Conservation (phyloP, 2,888 invertebrate species). For the Apodemia duryi region DNA sequence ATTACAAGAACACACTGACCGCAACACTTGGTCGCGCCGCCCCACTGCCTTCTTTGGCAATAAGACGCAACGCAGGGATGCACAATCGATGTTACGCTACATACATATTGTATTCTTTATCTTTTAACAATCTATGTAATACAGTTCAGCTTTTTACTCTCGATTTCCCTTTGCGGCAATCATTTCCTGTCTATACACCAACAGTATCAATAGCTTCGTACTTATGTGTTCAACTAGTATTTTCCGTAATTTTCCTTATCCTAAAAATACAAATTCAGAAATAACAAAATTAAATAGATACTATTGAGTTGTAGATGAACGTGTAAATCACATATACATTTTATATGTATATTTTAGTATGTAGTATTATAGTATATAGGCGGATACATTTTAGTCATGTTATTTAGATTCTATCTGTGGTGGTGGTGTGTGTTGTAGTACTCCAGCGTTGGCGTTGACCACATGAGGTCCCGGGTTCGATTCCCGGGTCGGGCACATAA, state of each 20-base stretch:
- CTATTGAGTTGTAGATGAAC: no score
- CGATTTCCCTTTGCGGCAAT: slow-evolving; percentile 29
- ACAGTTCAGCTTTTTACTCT: slow-evolving; percentile 29
- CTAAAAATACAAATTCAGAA: background rate
- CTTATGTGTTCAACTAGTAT: background rate
- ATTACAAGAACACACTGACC: slow-evolving; percentile 42
- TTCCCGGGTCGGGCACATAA: no score
- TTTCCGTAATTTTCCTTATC: background rate
- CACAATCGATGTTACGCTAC: slow-evolving; percentile 52
- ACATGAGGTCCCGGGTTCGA: no score
- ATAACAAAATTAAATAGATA: no score
- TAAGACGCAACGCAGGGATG: slow-evolving; percentile 45
- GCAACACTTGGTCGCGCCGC: slow-evolving; percentile 41
- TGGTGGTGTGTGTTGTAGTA: no score
- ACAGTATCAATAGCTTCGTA: slow-evolving; percentile 17
- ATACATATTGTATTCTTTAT: slow-evolving; percentile 61
- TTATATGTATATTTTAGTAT: no score
- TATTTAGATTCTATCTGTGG: no score
- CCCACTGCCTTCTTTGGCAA: slow-evolving; percentile 60
- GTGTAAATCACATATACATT: no score
- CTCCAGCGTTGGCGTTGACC: no score
- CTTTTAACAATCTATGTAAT: slow-evolving; percentile 59
- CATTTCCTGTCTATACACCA: slow-evolving; percentile 19
- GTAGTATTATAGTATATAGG: no score
- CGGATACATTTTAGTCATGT: no score